These are phyloP conservation scores for Cepphus grylle DNA, from an alignment of 2,113 vertebrate genomes.

Conservation along the genomic window DNA sequence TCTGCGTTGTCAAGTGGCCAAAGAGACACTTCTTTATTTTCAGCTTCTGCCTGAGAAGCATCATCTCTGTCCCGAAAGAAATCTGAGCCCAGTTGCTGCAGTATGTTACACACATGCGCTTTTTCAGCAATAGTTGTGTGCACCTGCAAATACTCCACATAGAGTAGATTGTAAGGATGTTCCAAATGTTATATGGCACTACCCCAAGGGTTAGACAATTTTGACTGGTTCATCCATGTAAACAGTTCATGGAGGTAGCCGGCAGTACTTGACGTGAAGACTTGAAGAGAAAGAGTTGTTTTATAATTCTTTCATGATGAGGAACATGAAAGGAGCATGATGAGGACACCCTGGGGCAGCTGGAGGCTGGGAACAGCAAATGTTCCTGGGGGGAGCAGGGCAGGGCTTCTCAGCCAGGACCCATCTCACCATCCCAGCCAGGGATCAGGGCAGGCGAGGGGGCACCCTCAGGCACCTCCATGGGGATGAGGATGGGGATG, in stretches of 20 bases:
- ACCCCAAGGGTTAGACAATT: background rate
- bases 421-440: background rate
- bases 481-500: too few relatives aligned
- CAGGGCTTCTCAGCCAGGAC: background rate
- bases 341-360: background rate
- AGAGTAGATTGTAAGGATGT: background rate
- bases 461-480: too few relatives aligned
- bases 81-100: background rate
- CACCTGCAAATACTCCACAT: background rate
- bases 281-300: background rate
- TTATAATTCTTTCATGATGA: background rate
- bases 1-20: fast-evolving
- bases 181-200: background rate
- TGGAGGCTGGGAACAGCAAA: fast-evolving
- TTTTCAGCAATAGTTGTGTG: background rate
- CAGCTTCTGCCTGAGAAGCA: background rate
- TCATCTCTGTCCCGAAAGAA: background rate
- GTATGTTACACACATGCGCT: background rate
- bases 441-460: background rate
- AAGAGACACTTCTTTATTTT: background rate
- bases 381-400: background rate
- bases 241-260: background rate
- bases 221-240: background rate
- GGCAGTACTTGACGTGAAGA: background rate
- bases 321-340: background rate